phyloP scores from a whole-genome alignment of 2,113 vertebrate species.

The Cephalopholis sonnerati region DNA sequence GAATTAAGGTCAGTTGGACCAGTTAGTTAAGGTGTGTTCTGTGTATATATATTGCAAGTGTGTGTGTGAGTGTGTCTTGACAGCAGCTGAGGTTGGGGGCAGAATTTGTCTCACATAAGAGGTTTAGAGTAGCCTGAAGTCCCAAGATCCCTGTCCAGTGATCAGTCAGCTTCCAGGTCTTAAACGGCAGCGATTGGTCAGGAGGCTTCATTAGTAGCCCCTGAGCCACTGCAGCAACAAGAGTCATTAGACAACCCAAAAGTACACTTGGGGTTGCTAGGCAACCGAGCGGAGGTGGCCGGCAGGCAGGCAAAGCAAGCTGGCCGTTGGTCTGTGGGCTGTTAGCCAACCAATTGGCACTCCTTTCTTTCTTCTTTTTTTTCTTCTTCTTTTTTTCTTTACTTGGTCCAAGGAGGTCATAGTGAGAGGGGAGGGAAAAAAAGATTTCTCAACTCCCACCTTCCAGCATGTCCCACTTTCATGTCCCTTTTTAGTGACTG shows the following conservation, averaged over 20 bases:
- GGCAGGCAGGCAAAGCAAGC: constrained; percentile 65
- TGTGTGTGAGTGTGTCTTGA: constrained; percentile 10
- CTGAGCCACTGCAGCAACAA: constrained; percentile 78
- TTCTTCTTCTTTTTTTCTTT: constrained; percentile 47
- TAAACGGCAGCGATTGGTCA: constrained; percentile 78
- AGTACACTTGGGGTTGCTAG: constrained; percentile 83
- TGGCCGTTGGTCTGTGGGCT: constrained; percentile 74
- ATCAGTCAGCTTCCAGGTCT: constrained; percentile 79
- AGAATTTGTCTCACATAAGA: constrained; percentile 63
- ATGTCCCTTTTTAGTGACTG: constrained; percentile 74
- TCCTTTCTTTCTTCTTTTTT: constrained; percentile 61
- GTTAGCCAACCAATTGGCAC: constrained; percentile 79
- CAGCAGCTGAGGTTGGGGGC: constrained; percentile 30
- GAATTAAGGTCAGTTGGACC: constrained; percentile 49
- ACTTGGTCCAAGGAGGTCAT: constrained; percentile 74
- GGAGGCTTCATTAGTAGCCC: constrained; percentile 80
- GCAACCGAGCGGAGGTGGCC: constrained; percentile 78
- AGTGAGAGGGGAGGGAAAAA: constrained; percentile 56
- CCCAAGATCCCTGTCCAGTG: constrained; percentile 68
- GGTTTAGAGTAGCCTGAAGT: constrained; percentile 64
- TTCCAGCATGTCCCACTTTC: constrained; percentile 79
- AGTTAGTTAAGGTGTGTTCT: constrained; percentile 36
- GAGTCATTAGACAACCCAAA: constrained; percentile 83
- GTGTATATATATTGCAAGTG: constrained; percentile 10
- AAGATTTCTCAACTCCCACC: constrained; percentile 66